A percentile compares a stretch with the other conserved stretches of the same genome.
phyloP scores from a whole-genome alignment of 2,797 vertebrate genomes.

The Toxotes lorentzi region DNA sequence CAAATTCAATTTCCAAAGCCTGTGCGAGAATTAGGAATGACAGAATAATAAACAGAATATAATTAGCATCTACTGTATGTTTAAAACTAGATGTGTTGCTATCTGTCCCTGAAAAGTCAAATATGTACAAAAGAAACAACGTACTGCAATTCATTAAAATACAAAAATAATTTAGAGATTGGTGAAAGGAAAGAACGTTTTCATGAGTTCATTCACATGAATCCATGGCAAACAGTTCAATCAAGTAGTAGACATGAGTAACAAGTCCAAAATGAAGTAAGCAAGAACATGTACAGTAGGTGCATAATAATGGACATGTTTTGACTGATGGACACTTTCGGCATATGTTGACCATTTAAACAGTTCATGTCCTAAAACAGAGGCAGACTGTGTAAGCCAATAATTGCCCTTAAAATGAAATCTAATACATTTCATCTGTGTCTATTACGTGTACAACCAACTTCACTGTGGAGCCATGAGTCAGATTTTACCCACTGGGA shows the following conservation, averaged over 20 bases:
- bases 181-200: conserved; percentile 5
- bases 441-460: conserved; percentile 46
- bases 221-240: not conserved
- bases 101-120: conserved; percentile 18
- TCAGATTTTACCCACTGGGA: conserved; percentile 59
- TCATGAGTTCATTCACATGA: conserved; percentile 10
- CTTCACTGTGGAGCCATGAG: conserved; percentile 41
- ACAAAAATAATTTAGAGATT: conserved; percentile 2
- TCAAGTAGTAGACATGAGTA: not conserved
- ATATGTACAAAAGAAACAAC: conserved; percentile 7
- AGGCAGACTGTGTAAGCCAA: conserved; percentile 15
- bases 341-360: conserved; percentile 37
- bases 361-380: conserved; percentile 28
- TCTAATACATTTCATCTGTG: conserved; percentile 28
- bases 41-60: conserved; percentile 49
- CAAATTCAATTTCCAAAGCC: conserved; percentile 63
- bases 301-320: not conserved
- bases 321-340: not conserved
- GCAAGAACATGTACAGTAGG: not conserved
- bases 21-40: conserved; percentile 52
- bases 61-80: conserved; percentile 41
- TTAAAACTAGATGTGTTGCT: conserved; percentile 12
- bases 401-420: conserved; percentile 29
- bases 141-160: conserved; percentile 1
- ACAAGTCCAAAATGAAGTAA: not conserved